A percentile compares a stretch with the other conserved stretches of the same genome.
These are phyloP conservation scores for Heliconius erato DNA, from an alignment of 2,888 invertebrate genomes.

Conservation along the genomic window DNA sequence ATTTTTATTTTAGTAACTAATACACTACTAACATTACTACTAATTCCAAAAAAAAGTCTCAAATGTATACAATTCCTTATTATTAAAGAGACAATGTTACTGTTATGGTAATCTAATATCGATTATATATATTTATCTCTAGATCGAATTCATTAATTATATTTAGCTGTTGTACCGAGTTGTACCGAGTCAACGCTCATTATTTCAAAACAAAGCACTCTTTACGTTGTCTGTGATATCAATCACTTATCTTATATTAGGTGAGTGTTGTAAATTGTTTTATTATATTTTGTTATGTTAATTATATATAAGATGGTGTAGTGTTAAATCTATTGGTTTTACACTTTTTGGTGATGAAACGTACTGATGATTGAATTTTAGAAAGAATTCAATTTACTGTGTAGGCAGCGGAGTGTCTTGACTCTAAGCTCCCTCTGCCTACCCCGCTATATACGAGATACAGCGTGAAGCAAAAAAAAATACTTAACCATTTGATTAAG, in stretches of 20 bases:
- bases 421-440: no score
- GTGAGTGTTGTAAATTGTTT: conserved; percentile 9
- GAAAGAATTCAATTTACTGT: neutral
- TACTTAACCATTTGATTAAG: no score
- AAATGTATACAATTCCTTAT: conserved; percentile 5
- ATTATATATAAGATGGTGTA: neutral
- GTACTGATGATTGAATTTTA: neutral
- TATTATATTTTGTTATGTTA: conserved; percentile 11
- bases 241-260: conserved; percentile 70
- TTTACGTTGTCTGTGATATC: conserved; percentile 66
- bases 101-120: conserved; percentile 51
- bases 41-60: neutral
- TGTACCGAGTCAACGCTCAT: conserved; percentile 71
- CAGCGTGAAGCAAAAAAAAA: no score
- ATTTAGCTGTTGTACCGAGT: conserved; percentile 53
- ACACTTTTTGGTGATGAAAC: neutral
- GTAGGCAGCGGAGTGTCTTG: no score
- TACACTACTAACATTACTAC: no score
- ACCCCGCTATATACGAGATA: no score
- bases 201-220: conserved; percentile 75
- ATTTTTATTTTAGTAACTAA: no score
- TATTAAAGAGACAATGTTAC: conserved; percentile 32
- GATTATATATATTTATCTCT: conserved; percentile 57
- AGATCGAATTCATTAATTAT: conserved; percentile 71
- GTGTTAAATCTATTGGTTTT: neutral